Evolutionary conservation across 2,888 invertebrate species (phyloP).

Genomic region (Gonocerus acuteangulatus): DNA sequence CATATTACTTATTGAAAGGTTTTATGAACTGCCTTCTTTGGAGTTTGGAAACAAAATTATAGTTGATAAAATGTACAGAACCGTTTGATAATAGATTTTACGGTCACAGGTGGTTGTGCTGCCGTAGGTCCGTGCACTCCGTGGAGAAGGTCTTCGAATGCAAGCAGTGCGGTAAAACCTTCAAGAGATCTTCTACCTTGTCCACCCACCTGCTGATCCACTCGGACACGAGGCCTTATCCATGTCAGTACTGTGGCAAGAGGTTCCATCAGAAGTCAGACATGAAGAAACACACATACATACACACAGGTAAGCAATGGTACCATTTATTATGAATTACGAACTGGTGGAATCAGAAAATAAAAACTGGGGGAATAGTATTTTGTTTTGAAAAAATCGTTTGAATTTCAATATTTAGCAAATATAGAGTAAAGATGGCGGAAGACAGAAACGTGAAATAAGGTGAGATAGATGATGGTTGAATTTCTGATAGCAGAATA

Average conservation of each 20-base stretch:
- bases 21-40: too few species aligned
- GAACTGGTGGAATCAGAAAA: too few species aligned
- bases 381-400: too few species aligned
- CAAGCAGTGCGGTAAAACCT: constrained; percentile 93
- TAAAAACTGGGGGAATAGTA: too few species aligned
- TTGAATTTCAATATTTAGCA: too few species aligned
- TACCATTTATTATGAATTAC: too few species aligned
- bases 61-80: background rate
- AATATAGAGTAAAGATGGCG: too few species aligned
- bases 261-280: constrained; percentile 98
- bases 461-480: too few species aligned
- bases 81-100: constrained; percentile 2
- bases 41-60: too few species aligned
- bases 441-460: too few species aligned
- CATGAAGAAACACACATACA: constrained; percentile 99
- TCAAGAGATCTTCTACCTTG: constrained; percentile 91
- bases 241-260: constrained; percentile 97
- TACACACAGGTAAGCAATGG: constrained; percentile 68
- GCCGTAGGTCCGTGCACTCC: constrained; percentile 77
- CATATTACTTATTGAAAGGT: too few species aligned
- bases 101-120: constrained; percentile 39
- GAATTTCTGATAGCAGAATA: too few species aligned
- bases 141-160: constrained; percentile 91
- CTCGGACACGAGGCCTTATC: constrained; percentile 93
- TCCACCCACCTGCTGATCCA: constrained; percentile 96